Evolutionary conservation across 2,888 invertebrate genomes (phyloP).

Genomic region (Cataglyphis livida): DNA sequence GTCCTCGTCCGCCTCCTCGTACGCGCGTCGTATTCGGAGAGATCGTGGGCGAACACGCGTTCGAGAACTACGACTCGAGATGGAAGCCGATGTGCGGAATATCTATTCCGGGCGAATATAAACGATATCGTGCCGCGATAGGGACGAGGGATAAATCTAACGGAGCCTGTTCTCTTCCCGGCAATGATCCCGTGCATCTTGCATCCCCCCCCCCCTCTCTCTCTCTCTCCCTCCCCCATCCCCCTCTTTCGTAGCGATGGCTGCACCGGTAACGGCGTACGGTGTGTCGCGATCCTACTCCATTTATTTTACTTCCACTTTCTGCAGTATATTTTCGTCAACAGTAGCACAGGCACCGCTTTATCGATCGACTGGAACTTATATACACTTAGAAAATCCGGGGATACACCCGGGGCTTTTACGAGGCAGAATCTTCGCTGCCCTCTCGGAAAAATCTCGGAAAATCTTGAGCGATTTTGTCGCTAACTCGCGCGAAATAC

Average conservation of each 20-base stretch:
- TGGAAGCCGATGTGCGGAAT: conserved; percentile 69
- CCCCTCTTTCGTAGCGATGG: not conserved
- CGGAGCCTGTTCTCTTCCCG: conserved; percentile 68
- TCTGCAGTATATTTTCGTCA: conserved; percentile 48
- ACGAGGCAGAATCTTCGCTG: conserved; percentile 46
- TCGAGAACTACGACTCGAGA: conserved; percentile 69
- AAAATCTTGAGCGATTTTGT: conserved; percentile 46
- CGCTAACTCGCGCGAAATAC: conserved; percentile 40
- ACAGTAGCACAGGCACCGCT: conserved; percentile 48
- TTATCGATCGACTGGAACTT: conserved; percentile 68
- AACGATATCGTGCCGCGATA: conserved; percentile 79
- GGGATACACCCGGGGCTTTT: conserved; percentile 45
- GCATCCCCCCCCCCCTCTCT: conserved; percentile 34
- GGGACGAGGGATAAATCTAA: conserved; percentile 80
- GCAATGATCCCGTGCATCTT: conserved; percentile 68
- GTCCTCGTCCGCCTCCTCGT: conserved; percentile 34
- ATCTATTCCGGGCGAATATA: conserved; percentile 80
- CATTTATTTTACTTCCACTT: conserved; percentile 67
- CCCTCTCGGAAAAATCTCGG: conserved; percentile 31
- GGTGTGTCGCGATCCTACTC: conserved; percentile 50
- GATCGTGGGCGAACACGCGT: conserved; percentile 55
- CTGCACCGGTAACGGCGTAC: conserved; percentile 22
- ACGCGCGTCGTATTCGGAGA: conserved; percentile 38
- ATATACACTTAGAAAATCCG: conserved; percentile 60
- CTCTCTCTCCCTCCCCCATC: not conserved